A percentile compares a stretch with the other conserved stretches of the same genome.
Conservation (phyloP, 2,888 invertebrate species). For the Anorthoa munda region DNA sequence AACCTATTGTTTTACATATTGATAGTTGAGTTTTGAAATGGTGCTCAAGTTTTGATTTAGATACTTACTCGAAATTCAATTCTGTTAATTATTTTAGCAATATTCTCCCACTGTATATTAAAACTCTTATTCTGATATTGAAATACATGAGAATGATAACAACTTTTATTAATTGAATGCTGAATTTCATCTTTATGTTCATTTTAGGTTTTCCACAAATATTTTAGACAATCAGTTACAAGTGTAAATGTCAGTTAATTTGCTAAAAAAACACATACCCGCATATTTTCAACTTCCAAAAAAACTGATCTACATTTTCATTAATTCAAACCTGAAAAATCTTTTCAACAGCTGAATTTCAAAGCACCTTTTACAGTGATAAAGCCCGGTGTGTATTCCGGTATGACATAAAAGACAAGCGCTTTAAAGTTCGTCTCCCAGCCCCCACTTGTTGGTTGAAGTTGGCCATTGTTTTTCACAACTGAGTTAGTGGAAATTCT, state of each 20-base stretch:
- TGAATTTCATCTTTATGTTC: no score
- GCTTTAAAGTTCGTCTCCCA: slow-evolving; percentile 11
- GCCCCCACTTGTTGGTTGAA: slow-evolving; percentile 9
- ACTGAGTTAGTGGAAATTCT: neutral
- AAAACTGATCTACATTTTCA: neutral
- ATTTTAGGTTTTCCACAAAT: no score
- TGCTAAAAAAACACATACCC: neutral
- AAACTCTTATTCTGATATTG: no score
- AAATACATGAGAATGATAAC: no score
- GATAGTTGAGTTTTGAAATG: no score
- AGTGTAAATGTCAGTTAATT: no score
- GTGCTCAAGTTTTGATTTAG: no score
- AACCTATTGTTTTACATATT: no score
- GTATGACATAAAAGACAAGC: slow-evolving; percentile 28
- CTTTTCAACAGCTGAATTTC: slow-evolving; percentile 7
- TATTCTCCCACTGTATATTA: no score
- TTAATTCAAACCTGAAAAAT: neutral
- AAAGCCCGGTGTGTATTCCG: neutral
- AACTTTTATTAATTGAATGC: no score
- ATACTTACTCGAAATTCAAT: no score
- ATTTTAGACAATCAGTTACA: neutral
- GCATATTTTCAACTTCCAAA: neutral
- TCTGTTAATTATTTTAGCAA: no score
- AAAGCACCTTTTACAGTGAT: slow-evolving; percentile 1
- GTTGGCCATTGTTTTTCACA: slow-evolving; percentile 33